Conservation (phyloP, 1,140 invertebrate species). For the Mycetomoellerius zeteki region DNA sequence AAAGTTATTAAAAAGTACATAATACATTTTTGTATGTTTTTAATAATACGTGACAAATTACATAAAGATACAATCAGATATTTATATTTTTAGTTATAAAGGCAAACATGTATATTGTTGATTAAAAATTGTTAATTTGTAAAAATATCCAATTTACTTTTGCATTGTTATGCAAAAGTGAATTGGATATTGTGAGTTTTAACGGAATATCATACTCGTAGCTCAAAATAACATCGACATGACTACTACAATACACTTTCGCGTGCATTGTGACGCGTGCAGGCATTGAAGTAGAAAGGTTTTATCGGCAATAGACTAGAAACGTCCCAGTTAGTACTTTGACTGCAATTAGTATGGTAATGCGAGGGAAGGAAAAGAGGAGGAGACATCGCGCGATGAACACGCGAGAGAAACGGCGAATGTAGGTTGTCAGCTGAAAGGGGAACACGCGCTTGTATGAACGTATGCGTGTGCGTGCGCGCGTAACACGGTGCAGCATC, state of each 20-base stretch:
- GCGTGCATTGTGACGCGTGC: not conserved
- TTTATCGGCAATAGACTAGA: slow-evolving; percentile 68
- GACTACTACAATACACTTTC: not conserved
- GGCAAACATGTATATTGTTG: not conserved
- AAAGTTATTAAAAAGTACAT: not conserved
- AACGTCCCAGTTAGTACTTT: slow-evolving; percentile 66
- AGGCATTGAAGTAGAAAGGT: slow-evolving; percentile 46
- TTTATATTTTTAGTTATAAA: slow-evolving; percentile 14
- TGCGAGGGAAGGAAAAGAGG: slow-evolving; percentile 37
- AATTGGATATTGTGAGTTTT: not conserved
- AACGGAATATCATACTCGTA: not conserved
- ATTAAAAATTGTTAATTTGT: slow-evolving; percentile 18
- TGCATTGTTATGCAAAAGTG: not conserved
- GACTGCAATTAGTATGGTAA: slow-evolving; percentile 76
- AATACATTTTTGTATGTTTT: not conserved
- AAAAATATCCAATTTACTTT: not conserved
- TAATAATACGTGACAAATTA: not conserved
- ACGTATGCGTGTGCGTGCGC: not conserved
- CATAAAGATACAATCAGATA: not conserved
- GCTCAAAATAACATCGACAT: slow-evolving; percentile 6
- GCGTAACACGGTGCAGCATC: slow-evolving; percentile 74
- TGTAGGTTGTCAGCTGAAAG: not conserved
- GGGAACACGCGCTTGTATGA: not conserved
- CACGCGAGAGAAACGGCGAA: not conserved
- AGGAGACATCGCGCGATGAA: not conserved